A percentile compares a stretch with the other conserved stretches of the same genome.
Evolutionary conservation across 2,888 invertebrate species (phyloP).

Genomic region (Ceramica pisi): DNA sequence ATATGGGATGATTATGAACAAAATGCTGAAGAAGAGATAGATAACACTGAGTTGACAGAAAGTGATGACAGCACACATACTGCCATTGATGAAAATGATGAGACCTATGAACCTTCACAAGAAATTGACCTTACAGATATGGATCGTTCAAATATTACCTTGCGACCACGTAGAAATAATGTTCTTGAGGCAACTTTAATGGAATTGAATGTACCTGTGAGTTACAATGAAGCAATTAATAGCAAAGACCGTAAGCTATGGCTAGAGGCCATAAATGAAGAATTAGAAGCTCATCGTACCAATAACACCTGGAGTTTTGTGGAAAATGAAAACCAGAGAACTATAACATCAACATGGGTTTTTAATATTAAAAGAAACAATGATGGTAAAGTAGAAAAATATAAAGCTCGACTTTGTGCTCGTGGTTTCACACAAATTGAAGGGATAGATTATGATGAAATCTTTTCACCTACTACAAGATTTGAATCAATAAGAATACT

Average conservation of each 20-base stretch:
- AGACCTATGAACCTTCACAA: background rate
- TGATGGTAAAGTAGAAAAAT: too few relatives aligned
- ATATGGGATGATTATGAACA: background rate
- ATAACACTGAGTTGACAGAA: background rate
- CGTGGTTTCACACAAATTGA: too few relatives aligned
- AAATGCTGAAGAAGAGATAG: too few relatives aligned
- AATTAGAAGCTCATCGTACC: background rate
- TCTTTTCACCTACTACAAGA: too few relatives aligned
- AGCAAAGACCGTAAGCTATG: background rate
- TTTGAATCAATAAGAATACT: too few relatives aligned
- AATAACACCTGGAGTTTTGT: background rate
- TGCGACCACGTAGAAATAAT: background rate
- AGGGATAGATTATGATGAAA: too few relatives aligned
- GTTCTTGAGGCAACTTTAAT: background rate
- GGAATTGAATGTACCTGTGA: background rate
- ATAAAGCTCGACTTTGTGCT: too few relatives aligned
- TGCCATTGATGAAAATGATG: background rate
- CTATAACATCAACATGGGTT: background rate
- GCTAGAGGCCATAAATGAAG: background rate
- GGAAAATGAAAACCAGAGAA: background rate
- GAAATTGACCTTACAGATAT: background rate
- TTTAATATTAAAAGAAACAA: background rate
- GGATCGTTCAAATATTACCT: background rate
- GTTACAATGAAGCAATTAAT: background rate
- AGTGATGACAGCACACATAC: background rate